Evolutionary conservation across 92 coral and sea anemone species (phyloP), one percentile per base, ranked within the genome.

Genomic region (Diadumene lineata): DNA sequence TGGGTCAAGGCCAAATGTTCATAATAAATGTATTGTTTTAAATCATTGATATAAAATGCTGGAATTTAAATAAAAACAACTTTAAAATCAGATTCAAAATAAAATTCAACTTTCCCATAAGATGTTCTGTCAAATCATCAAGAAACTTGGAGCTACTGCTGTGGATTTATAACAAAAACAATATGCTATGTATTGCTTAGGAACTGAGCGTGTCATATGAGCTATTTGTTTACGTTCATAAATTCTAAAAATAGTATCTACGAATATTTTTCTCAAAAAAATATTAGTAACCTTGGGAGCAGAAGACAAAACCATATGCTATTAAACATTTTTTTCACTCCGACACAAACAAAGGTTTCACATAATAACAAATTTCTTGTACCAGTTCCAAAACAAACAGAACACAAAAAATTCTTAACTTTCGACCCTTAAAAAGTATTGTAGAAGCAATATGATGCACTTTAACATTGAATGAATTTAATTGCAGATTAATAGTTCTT

Each of bases 351-450:
- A 11, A 58, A 58, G 4, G 11, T 16, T 58, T 58, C 1, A 21
- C 64, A 10, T 21, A 58, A 58, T 26, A 58, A 58, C 64, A 58
- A 24, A 9, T 26, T 19, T 6, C 64, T n/a, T 24, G 64, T 58
- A 62, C 68, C 68, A 62, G 68, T 62, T 62, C 43, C 68, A 62
- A 62, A 62, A 13, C 43, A 62, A 62, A 62, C 38, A 26, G 2
- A 30, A 38, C 68, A 62, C 68, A 62, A 62, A 58, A 11, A 58
- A n/a, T 23, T 21, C 64, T 24, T 6, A 38, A 38, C 13, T 13
- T 6, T 13, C 48, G 48, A 38, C 7, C 48, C 48, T 38, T 38
- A 38, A 38, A 38, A 38, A 13, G 6, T 6, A 38, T 38, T 38
- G 48, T 6, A 38, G 13, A 6, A 38, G 48, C 48, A 4, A 22